Percentiles rank a stretch among this genome's conserved stretches.
Conservation (phyloP, 2,888 invertebrate genomes). For the Drosophila anomelani region DNA sequence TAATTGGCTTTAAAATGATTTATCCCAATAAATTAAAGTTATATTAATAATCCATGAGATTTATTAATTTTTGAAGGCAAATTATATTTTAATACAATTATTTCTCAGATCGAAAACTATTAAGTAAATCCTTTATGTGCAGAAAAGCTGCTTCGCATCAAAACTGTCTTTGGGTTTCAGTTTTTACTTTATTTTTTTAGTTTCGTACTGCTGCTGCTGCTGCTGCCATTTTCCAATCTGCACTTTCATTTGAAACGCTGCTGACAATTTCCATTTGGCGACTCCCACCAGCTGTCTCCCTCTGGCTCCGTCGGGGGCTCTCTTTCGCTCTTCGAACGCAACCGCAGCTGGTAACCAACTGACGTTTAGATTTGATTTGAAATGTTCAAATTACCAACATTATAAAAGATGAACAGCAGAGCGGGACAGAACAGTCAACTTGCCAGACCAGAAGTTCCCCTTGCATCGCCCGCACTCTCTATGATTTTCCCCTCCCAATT, state of each 20-base stretch:
- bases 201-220: constrained; percentile 37
- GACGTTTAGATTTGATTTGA: constrained; percentile 79
- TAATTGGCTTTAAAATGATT: not conserved
- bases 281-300: constrained; percentile 29
- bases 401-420: constrained; percentile 72
- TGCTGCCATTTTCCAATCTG: constrained; percentile 71
- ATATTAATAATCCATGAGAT: not conserved
- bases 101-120: not conserved
- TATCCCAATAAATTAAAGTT: not conserved
- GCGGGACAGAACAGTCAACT: constrained; percentile 27
- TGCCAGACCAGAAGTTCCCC: constrained; percentile 8
- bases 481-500: constrained; percentile 3
- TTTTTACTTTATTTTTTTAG: constrained; percentile 29
- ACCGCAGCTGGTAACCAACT: constrained; percentile 77
- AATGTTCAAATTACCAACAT: constrained; percentile 78
- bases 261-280: constrained; percentile 75
- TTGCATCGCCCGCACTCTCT: not conserved
- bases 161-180: constrained; percentile 59
- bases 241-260: constrained; percentile 76
- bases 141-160: constrained; percentile 63
- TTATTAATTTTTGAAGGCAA: not conserved
- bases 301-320: not conserved
- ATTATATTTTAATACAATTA: not conserved
- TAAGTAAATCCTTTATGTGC: not conserved
- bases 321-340: constrained; percentile 16